Conservation (phyloP, 2,113 vertebrate genomes). For the Cygnus buccinator region DNA sequence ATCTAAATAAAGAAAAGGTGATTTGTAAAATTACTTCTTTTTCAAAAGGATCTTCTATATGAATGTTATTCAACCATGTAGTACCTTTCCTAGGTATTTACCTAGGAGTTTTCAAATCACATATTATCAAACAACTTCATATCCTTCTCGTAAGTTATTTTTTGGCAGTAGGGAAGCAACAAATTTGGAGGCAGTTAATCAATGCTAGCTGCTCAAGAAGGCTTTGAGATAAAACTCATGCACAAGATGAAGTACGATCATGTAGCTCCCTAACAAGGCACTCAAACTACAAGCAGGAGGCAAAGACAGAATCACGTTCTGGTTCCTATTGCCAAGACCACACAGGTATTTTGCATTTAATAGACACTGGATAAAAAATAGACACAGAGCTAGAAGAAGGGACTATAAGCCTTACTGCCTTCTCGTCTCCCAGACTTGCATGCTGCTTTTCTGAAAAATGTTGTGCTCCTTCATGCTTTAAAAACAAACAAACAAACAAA, state of each 20-base stretch:
- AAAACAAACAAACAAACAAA: neutral
- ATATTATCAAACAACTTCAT: neutral
- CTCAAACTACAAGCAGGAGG: neutral
- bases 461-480: neutral
- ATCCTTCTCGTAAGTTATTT: neutral
- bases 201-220: neutral
- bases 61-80: neutral
- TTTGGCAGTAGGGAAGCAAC: neutral
- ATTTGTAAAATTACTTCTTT: neutral
- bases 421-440: neutral
- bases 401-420: neutral
- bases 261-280: neutral
- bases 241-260: neutral
- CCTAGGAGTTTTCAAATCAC: neutral
- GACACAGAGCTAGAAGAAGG: neutral
- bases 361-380: neutral
- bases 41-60: neutral
- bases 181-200: neutral
- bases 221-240: neutral
- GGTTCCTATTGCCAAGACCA: neutral
- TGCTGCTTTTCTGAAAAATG: neutral
- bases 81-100: neutral
- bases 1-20: constrained; percentile 54
- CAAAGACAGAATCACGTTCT: neutral
- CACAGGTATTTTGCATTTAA: neutral